Base-by-base conservation (phyloP, 2,113 vertebrate genomes). In the Malurus alboscapulatus region DNA sequence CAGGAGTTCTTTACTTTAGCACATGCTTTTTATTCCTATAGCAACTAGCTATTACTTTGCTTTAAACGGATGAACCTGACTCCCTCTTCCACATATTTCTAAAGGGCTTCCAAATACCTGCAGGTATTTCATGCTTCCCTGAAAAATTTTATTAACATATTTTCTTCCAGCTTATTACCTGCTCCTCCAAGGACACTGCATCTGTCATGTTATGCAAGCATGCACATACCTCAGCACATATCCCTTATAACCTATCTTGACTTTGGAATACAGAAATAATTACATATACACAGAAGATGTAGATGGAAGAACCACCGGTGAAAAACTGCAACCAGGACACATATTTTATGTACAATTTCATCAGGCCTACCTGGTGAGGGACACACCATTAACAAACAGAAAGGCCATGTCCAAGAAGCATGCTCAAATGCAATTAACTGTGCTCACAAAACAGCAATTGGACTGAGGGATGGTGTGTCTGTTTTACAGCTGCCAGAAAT, bases 251-350 rank as follows among this genome's bases (percentile, higher is more conserved):
- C 13, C 14, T 7, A 1, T 13, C 38, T 26, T 54, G 50, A 53
- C 54, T 44, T 72, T 51, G 50, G 38, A 87, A 89, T 25, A 78
- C 30, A 78, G 53, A 63, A 57, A 72, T 5, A 63, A 25, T 32
- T 75, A n/a, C 0, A 1, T 6, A 24, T 19, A 75, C 36, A 61
- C 7, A 50, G 12, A 68, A 88, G 7, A 75, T 2, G 59, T 4
- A 66, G 73, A 74, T 0, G 0, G 42, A 90, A 92, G 19, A 93
- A 73, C 7, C 4, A 10, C 0, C 13, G 15, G n/a, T 20, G 22
- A 18, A 53, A 62, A 61, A 48, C 2, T 65, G 21, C 40, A 91
- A 72, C 1, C 12, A 48, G 51, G 47, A 73, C 13, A 54, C 14
- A 44, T 2, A n/a, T 4, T 38, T 7, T n/a, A 73, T 19, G n/a